Evolutionary conservation across 2,888 invertebrate genomes (phyloP), one percentile per base, ranked within the genome.

Genomic region (Orthosia gracilis): DNA sequence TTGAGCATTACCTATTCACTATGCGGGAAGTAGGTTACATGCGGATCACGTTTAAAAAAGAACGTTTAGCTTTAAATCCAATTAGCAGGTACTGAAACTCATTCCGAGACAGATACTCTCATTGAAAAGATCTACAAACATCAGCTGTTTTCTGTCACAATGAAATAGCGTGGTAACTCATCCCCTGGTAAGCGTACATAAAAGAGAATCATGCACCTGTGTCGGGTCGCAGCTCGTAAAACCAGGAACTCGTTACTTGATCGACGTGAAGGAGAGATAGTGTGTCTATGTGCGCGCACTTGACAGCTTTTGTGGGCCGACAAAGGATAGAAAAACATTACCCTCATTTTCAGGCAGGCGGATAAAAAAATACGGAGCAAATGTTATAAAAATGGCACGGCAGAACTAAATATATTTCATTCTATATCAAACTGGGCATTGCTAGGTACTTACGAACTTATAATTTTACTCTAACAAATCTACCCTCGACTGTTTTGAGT

Each of bases 231-330:
- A 21, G 73, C 66, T 81, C 81, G 81, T 82, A 82, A 81, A 82
- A 69, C 81, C 70, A 71, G 70, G 62, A 78, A 66, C 81, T 81
- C 82, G 82, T 75, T 82, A 78, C 76, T 77, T 69, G 75, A 74
- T 81, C 54, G 61, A 65, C 61, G 62, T 70, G 66, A 63, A 63
- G 58, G 31, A 74, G 70, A 59, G 57, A n/a, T 47, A 47, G 23
- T 45, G 58, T 50, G 67, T 49, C 49, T 74, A 50, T 68, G 52
- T 63, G 50, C 54, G 50, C 54, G 17, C 55, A 63, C 58, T 63
- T 58, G 68, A 73, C 68, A 78, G 45, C 65, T 63, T 54, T 68
- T 66, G 61, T 69, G 58, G 26, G 23, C 23, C 18, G 45, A 66
- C n/a, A 68, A 69, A 64, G 73, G 18, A 66, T 45, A 62, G 23